Base-by-base conservation (phyloP, 2,113 vertebrate genomes). In the Aplodontia rufa region DNA sequence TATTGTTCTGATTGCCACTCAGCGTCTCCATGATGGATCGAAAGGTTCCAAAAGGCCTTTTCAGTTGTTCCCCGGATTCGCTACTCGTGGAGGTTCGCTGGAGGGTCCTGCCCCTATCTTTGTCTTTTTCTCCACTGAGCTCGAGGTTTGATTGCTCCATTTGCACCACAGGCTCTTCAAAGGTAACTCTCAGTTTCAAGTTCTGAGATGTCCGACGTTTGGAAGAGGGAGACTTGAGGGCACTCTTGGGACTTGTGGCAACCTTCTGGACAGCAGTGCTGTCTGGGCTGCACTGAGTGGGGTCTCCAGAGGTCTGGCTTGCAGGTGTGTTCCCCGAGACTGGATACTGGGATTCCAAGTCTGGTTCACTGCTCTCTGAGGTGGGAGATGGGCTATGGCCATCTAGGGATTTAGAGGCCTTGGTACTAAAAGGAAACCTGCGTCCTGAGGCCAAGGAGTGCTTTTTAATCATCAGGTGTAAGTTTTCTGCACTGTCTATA, bases 221-320 rank as follows among this genome's bases (percentile, higher is more conserved):
- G 69, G 99, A 99, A 6, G 99, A 99, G 0, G 99, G 99, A 13
- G 99, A 99, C 97, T 99, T 99, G 94, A 99, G 99, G 87, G 99
- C 99, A 16, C 99, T 99, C 98, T 99, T 99, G 93, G 99, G 99
- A 97, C 99, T 99, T 2, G 99, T 99, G 84, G 99, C 98, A 9
- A 97, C 97, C 93, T 99, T 99, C 95, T 99, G 99, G 40, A 98
- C 98, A 4, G 97, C 51, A 1, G 97, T 75, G 45, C 93, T 92
- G 8, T 99, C 99, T 0, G 72, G 47, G 92, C 80, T 96, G 85
- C 95, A 87, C 0, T 89, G 96, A 91, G 95, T 94, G 64, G 3
- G 20, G 37, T 99, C 99, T 85, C 97, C 97, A 47, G 98, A 87
- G 22, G 95, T 81, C 96, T 99, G 64, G 97, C 40, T 68, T 78